These are phyloP conservation scores for Lasioglossum figueresi DNA, from an alignment of 2,888 invertebrate species.

Conservation along the genomic window DNA sequence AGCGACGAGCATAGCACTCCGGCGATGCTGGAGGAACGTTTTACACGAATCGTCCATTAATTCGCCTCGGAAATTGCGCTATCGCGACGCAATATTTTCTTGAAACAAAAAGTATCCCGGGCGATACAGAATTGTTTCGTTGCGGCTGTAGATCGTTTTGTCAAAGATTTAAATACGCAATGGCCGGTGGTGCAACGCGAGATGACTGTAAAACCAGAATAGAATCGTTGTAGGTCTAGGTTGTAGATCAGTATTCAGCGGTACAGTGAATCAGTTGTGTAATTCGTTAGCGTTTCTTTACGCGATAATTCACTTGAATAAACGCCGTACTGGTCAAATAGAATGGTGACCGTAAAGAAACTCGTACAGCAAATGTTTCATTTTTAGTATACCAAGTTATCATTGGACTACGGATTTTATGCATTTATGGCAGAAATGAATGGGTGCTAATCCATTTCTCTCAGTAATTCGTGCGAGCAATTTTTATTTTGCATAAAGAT, in stretches of 20 bases:
- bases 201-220: not conserved
- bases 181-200: not conserved
- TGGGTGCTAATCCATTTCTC: too few species aligned
- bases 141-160: not conserved
- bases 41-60: conserved; percentile 49
- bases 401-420: too few species aligned
- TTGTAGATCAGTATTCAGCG: not conserved
- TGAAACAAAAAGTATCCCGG: not conserved
- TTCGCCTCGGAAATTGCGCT: conserved; percentile 7
- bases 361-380: too few species aligned
- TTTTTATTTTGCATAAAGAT: too few species aligned
- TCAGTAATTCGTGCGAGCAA: too few species aligned
- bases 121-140: not conserved
- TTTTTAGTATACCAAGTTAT: too few species aligned
- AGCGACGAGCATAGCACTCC: not conserved
- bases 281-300: not conserved
- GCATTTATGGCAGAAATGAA: too few species aligned
- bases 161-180: not conserved
- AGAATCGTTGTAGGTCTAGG: not conserved
- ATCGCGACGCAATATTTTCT: not conserved
- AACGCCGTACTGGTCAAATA: too few species aligned
- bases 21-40: not conserved
- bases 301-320: not conserved
- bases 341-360: not conserved
- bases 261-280: not conserved